These are phyloP conservation scores for Mactromeris polynyma DNA, from an alignment of 2,888 invertebrate genomes.

Conservation along the genomic window DNA sequence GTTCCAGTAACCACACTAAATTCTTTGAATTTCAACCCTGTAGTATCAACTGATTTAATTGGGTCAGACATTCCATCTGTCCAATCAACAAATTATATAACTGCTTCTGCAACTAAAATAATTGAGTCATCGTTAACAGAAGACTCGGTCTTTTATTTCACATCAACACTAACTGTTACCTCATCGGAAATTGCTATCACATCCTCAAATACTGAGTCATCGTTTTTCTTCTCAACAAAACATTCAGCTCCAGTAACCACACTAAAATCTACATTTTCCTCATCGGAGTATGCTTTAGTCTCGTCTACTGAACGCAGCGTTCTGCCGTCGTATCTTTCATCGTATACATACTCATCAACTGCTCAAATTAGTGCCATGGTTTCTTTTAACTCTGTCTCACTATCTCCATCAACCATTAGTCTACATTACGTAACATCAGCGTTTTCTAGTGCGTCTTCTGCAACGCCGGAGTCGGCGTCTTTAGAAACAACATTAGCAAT, in stretches of 20 bases:
- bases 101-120: not conserved
- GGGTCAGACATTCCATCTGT: not conserved
- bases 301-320: not conserved
- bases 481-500: not conserved
- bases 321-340: not conserved
- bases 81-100: not conserved
- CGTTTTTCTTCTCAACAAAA: not conserved
- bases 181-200: not conserved
- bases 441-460: not conserved
- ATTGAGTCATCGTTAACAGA: not conserved
- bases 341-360: not conserved
- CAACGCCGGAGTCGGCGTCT: not conserved
- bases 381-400: not conserved
- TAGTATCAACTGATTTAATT: not conserved
- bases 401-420: not conserved
- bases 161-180: not conserved
- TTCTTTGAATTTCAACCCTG: not conserved
- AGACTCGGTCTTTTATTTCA: not conserved
- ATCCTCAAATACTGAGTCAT: not conserved
- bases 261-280: not conserved
- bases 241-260: not conserved
- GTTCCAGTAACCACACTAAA: not conserved
- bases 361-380: not conserved
- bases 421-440: not conserved
- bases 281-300: not conserved